Evolutionary conservation across 2,113 vertebrate genomes (phyloP).

Genomic region (Prionailurus viverrinus): DNA sequence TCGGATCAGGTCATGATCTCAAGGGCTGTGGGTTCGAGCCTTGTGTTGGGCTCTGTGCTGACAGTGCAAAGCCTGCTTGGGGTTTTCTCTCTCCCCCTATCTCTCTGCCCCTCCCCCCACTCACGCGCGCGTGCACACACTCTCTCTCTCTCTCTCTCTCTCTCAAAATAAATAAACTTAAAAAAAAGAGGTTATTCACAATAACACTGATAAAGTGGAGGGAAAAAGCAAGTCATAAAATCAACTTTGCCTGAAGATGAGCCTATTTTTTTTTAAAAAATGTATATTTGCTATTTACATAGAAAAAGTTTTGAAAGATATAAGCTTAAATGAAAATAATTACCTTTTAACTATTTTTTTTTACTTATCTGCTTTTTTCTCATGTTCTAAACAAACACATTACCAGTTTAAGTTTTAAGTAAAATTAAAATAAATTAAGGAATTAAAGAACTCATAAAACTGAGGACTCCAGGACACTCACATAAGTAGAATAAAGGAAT

Average conservation of each 20-base stretch:
- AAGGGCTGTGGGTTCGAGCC: no score
- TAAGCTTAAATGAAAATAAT: slow-evolving; percentile 43
- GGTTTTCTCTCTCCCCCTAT: no score
- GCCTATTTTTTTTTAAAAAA: not conserved
- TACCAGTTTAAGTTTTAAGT: slow-evolving; percentile 13
- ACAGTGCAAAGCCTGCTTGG: no score
- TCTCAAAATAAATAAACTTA: no score
- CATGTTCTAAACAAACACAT: slow-evolving; percentile 14
- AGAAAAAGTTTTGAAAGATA: not conserved
- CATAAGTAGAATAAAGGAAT: not conserved
- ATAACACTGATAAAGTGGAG: not conserved
- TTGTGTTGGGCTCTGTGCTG: no score
- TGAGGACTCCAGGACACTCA: not conserved
- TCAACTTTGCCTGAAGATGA: not conserved
- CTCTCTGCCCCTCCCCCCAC: no score
- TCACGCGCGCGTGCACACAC: no score
- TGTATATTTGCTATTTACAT: not conserved
- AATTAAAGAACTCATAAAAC: slow-evolving; percentile 11
- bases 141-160: no score
- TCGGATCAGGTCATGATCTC: no score
- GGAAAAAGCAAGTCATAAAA: not conserved
- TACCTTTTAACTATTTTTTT: not conserved
- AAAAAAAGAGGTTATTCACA: not conserved
- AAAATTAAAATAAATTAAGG: not conserved
- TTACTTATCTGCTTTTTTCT: slow-evolving; percentile 32